These are phyloP conservation scores for Neuroscelio doddi DNA, from an alignment of 2,888 invertebrate species.

Conservation along the genomic window DNA sequence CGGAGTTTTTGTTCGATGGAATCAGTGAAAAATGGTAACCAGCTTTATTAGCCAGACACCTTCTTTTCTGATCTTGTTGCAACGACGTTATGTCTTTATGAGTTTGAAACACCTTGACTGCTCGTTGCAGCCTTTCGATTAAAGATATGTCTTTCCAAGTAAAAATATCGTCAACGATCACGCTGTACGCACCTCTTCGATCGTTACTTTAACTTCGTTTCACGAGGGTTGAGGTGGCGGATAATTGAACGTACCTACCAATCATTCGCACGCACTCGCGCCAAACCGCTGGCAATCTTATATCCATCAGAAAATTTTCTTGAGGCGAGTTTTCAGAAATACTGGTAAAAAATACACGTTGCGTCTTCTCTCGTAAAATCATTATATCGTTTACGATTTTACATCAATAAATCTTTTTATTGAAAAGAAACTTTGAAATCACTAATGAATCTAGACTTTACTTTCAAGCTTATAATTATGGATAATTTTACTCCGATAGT, in stretches of 20 bases:
- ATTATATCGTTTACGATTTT: slow-evolving; percentile 6
- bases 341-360: slow-evolving; percentile 2
- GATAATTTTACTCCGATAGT: no score
- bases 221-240: slow-evolving; percentile 36
- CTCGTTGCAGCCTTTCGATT: slow-evolving; percentile 30
- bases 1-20: no score
- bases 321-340: slow-evolving; percentile 22
- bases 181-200: slow-evolving; percentile 44
- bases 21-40: slow-evolving; percentile 9
- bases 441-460: no score
- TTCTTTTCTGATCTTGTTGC: slow-evolving; percentile 4
- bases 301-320: slow-evolving; percentile 13
- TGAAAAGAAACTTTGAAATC: neutral
- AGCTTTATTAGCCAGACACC: slow-evolving; percentile 7
- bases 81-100: slow-evolving; percentile 14
- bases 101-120: slow-evolving; percentile 8
- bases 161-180: slow-evolving; percentile 36
- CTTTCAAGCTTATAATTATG: no score
- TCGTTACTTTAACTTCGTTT: slow-evolving; percentile 36
- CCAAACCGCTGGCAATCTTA: slow-evolving; percentile 18
- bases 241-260: slow-evolving; percentile 46
- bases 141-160: slow-evolving; percentile 32
- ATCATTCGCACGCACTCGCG: slow-evolving; percentile 44
- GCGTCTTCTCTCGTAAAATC: slow-evolving; percentile 3
- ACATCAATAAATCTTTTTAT: slow-evolving; percentile 6